These are phyloP conservation scores for Cryptoblepharus egeriae DNA, from an alignment of 2,797 vertebrate genomes.

Conservation along the genomic window DNA sequence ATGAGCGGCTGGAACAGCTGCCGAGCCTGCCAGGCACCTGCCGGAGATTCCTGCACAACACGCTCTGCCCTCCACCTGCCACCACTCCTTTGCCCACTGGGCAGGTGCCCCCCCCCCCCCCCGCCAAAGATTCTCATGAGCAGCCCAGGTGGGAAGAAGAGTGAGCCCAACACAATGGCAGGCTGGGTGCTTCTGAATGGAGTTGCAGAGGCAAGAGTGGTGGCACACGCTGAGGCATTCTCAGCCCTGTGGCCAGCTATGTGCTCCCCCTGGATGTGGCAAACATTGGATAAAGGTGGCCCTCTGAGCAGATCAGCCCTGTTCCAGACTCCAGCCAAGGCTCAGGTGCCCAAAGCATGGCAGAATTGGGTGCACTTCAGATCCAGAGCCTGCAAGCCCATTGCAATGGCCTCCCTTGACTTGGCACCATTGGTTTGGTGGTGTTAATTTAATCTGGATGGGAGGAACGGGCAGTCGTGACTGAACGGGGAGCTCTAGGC, in stretches of 20 bases:
- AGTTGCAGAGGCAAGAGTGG: no score
- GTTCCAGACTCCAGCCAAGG: no score
- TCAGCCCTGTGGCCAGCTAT: no score
- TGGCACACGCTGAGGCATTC: no score
- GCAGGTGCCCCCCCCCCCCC: background rate
- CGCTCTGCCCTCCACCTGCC: background rate
- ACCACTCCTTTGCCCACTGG: background rate
- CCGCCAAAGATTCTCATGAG: background rate
- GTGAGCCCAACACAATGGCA: background rate
- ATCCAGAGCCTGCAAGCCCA: background rate
- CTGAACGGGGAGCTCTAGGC: background rate
- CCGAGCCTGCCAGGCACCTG: constrained; percentile 17
- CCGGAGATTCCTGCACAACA: constrained; percentile 6
- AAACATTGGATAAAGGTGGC: no score
- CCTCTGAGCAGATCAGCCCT: background rate
- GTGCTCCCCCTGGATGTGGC: no score
- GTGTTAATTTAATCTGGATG: no score
- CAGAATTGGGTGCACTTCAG: no score
- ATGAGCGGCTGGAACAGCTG: constrained; percentile 31
- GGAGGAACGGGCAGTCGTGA: no score
- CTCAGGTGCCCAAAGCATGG: no score
- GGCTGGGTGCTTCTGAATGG: no score
- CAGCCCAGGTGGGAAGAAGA: background rate
- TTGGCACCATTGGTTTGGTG: background rate
- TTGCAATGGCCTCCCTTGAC: background rate